phyloP scores from a whole-genome alignment of 1,140 invertebrate species.

The Nymphalis io region DNA sequence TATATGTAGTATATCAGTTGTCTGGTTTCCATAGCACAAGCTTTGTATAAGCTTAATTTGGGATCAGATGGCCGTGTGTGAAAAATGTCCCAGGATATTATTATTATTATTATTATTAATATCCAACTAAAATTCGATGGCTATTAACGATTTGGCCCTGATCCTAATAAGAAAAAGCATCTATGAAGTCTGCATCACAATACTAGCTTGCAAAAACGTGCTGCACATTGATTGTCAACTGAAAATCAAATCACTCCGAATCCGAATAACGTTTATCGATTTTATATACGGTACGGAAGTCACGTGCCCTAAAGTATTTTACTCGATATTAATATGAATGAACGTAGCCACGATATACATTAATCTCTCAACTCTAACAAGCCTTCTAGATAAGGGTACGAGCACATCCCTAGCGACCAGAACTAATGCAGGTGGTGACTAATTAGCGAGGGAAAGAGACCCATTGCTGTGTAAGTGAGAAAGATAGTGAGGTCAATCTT shows the following conservation, averaged over 20 bases:
- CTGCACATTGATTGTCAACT: neutral
- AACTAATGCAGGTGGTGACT: slow-evolving; percentile 9
- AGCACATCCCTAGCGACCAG: slow-evolving; percentile 7
- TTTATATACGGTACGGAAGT: too few relatives aligned
- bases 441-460: slow-evolving; percentile 8
- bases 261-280: neutral
- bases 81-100: too few relatives aligned
- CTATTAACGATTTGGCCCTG: neutral
- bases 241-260: neutral
- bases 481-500: slow-evolving; percentile 2
- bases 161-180: neutral
- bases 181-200: neutral
- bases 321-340: neutral
- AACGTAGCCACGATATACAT: neutral
- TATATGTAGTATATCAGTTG: too few relatives aligned
- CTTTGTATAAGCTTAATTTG: too few relatives aligned
- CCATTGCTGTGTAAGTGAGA: neutral
- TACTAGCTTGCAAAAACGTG: neutral
- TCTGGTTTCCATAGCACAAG: too few relatives aligned
- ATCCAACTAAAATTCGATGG: too few relatives aligned
- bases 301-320: neutral
- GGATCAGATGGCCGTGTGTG: too few relatives aligned
- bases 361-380: slow-evolving; percentile 6
- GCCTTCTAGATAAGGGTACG: slow-evolving; percentile 5
- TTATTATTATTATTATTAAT: too few relatives aligned